phyloP scores from a whole-genome alignment of 2,888 invertebrate species.

The Seladonia tumulorum region DNA sequence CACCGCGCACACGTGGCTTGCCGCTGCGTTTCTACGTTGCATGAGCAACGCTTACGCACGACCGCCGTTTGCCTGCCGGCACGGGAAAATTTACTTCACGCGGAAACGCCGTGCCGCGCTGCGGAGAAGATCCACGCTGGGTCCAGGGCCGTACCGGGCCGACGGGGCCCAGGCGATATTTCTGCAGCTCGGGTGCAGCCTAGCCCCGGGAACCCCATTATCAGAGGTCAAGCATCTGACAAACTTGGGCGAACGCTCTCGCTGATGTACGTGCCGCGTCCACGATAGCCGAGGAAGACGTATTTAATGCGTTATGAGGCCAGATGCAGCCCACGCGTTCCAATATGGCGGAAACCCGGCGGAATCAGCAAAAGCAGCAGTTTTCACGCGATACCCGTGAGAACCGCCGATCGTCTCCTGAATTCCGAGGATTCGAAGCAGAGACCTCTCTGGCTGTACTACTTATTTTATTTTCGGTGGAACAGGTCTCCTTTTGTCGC shows the following conservation, averaged over 20 bases:
- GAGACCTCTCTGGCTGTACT: not conserved
- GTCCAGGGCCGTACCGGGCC: conserved; percentile 15
- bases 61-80: conserved; percentile 42
- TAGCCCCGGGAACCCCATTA: conserved; percentile 42
- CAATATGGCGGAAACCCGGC: not conserved
- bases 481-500: not conserved
- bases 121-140: conserved; percentile 61
- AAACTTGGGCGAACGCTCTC: conserved; percentile 28
- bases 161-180: conserved; percentile 32
- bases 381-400: conserved; percentile 26
- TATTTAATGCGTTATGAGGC: conserved; percentile 32
- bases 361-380: not conserved
- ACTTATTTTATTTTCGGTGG: not conserved
- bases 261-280: conserved; percentile 46
- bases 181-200: conserved; percentile 44
- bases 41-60: conserved; percentile 53
- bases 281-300: conserved; percentile 41
- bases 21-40: conserved; percentile 15
- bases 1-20: conserved; percentile 19
- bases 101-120: conserved; percentile 68
- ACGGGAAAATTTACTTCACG: conserved; percentile 56
- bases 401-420: conserved; percentile 7
- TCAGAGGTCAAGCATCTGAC: conserved; percentile 58
- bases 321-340: conserved; percentile 34
- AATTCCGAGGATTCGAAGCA: not conserved